These are phyloP conservation scores for Heteromormyrus szaboi DNA, from an alignment of 2,797 vertebrate genomes.

Conservation along the genomic window DNA sequence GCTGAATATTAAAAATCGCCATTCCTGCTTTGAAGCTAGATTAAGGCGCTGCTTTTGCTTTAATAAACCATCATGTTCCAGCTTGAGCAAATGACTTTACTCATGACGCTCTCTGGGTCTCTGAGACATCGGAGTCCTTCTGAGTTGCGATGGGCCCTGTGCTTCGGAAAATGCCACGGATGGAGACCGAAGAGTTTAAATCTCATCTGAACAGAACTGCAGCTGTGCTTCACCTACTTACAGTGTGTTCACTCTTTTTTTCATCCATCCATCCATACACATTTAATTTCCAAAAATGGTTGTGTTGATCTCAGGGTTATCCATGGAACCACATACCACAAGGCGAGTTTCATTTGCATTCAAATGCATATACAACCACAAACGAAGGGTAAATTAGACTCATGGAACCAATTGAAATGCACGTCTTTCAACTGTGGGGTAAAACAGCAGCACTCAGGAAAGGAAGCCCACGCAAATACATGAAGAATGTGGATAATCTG, in stretches of 20 bases:
- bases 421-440: neutral
- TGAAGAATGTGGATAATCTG: neutral
- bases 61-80: neutral
- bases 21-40: neutral
- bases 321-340: neutral
- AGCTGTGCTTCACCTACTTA: neutral
- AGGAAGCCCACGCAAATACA: neutral
- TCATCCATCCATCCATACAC: neutral
- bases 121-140: neutral
- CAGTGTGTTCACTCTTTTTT: neutral
- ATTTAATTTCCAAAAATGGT: neutral
- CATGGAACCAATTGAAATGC: neutral
- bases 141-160: neutral
- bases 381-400: neutral
- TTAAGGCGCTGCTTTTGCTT: neutral
- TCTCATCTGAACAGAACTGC: neutral
- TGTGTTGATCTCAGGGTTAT: neutral
- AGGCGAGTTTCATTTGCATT: neutral
- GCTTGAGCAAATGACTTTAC: neutral
- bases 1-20: neutral
- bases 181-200: neutral
- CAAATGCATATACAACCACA: neutral
- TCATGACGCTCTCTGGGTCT: neutral
- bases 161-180: neutral
- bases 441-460: neutral